Evolutionary conservation across 2,113 vertebrate genomes (phyloP), one percentile per base, ranked within the genome.

Genomic region (Rutilus rutilus): DNA sequence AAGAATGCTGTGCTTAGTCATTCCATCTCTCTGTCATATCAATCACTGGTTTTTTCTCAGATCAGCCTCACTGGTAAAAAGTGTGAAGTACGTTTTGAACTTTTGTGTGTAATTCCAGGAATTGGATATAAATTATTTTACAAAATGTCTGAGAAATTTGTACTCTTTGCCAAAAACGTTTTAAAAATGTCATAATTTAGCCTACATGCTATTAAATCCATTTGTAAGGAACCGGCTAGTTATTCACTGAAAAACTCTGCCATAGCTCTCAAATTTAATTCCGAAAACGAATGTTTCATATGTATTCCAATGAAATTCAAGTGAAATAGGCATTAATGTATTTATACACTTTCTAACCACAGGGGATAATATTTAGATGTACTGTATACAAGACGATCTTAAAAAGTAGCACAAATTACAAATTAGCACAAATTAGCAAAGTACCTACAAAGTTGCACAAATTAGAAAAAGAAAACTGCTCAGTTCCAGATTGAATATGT

Each of bases 1-100:
- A 54, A 65, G 21, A 69, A 52, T 62, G 17, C 23, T 19, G 45
- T 75, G 65, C 36, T 88, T 81, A 73, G 52, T 86, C 54, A 78
- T 30, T 82, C 50, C 6, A 2, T 71, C 60, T 42, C 60, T 71
- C 60, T 54, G 62, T 81, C 30, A 3, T 23, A 15, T 74, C n/a
- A 76, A 4, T 52, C 6, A 14, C 75, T 59, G 45, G 17, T 39
- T 50, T 64, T 52, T 19, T 78, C 78, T 84, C 57, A 17, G 23
- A 71, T 65, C 62, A 80, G 39, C 21, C 33, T 36, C 15, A 30
- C 54, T 42, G 17, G 42, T 45, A n/a, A 64, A 62, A 80, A 17
- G 9, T 30, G 5, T 67, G 5, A 82, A 30, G 79, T 45, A 67
- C 11, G 39, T 52, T 69, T 82, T 47, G 17, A 82, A 67, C 27